Evolutionary conservation across 2,797 vertebrate species (phyloP).

Genomic region (Alosa sapidissima): DNA sequence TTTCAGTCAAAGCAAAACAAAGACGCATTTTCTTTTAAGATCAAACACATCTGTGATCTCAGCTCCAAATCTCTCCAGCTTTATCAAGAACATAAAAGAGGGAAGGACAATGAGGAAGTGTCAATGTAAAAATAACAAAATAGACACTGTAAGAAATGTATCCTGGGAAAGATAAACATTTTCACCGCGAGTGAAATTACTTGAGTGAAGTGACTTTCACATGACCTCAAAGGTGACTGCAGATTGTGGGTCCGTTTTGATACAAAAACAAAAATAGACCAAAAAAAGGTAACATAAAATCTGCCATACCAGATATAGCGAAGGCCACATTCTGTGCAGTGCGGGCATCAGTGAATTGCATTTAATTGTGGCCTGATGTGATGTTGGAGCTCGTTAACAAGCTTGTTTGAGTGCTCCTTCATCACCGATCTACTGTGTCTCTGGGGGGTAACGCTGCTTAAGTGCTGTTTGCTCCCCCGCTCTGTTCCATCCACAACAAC

Average conservation of each 20-base stretch:
- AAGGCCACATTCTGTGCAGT: neutral
- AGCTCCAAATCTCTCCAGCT: neutral
- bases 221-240: neutral
- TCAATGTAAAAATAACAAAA: neutral
- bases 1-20: conserved; percentile 3
- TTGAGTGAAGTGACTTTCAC: too few relatives aligned
- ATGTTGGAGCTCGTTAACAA: neutral
- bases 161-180: neutral
- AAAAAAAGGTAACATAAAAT: neutral
- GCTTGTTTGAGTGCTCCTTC: neutral
- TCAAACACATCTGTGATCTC: neutral
- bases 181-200: neutral
- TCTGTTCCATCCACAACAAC: neutral
- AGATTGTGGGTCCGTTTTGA: neutral
- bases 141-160: neutral
- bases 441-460: neutral
- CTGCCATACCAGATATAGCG: neutral
- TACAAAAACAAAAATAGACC: neutral
- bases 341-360: neutral
- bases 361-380: neutral
- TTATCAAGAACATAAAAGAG: neutral
- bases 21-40: conserved; percentile 7
- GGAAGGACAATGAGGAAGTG: neutral
- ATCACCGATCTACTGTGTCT: neutral
- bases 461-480: neutral